Conservation (phyloP, 2,888 invertebrate species). For the Ormia ochracea region DNA sequence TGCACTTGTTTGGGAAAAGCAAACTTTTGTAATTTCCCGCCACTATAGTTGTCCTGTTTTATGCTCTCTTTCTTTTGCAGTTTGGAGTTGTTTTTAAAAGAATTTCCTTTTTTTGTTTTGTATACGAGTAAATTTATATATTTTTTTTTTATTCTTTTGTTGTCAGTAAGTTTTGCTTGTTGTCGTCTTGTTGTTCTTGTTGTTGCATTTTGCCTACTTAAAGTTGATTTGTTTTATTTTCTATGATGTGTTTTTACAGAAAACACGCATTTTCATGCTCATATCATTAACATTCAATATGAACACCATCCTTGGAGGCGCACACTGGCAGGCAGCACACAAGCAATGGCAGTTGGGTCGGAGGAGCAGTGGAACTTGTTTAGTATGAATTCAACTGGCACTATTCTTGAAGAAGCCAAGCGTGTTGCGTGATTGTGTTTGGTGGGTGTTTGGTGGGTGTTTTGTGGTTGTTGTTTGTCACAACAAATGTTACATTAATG, state of each 20-base stretch:
- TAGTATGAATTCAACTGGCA: background rate
- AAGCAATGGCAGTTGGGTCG: background rate
- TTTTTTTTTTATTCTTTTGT: background rate
- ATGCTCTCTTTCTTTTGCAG: background rate
- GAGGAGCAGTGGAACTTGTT: background rate
- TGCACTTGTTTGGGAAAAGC: background rate
- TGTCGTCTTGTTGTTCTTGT: background rate
- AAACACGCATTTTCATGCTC: constrained; percentile 44
- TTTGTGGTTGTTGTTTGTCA: constrained; percentile 21
- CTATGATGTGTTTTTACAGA: constrained; percentile 24
- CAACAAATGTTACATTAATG: constrained; percentile 46
- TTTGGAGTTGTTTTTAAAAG: constrained; percentile 18
- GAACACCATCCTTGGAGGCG: background rate
- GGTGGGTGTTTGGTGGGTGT: background rate
- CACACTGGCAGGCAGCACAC: background rate
- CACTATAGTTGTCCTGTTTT: constrained; percentile 19
- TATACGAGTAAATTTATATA: too few species aligned
- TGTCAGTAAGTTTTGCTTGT: constrained; percentile 33
- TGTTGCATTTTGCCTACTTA: constrained; percentile 27
- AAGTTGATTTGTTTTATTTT: constrained; percentile 27
- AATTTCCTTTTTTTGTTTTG: background rate
- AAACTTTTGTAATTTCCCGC: constrained; percentile 60
- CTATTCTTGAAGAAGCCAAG: constrained; percentile 6
- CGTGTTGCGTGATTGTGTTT: background rate
- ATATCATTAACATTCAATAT: constrained; percentile 49